Conservation (phyloP, 2,797 vertebrate species). For the Tinamus major region DNA sequence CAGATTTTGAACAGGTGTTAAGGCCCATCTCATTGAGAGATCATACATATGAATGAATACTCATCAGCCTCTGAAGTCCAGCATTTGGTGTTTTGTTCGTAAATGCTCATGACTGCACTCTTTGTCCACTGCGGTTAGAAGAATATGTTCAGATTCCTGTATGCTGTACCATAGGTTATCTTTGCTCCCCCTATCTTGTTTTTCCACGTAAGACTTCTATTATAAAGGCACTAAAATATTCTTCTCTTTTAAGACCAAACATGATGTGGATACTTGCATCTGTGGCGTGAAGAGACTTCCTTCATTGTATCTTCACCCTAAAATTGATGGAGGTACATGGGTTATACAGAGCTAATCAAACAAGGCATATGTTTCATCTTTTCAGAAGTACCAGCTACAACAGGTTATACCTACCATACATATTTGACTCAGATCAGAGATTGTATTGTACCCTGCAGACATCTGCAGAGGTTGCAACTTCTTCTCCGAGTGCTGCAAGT, state of each 20-base stretch:
- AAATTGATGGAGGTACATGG: not conserved
- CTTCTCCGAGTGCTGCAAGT: not conserved
- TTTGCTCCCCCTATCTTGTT: not conserved
- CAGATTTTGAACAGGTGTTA: not conserved
- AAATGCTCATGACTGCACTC: not conserved
- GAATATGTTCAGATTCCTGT: not conserved
- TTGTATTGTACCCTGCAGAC: not conserved
- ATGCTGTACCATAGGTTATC: not conserved
- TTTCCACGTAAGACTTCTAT: not conserved
- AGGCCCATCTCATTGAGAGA: not conserved
- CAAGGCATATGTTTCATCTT: not conserved
- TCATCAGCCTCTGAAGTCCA: not conserved
- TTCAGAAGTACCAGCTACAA: not conserved
- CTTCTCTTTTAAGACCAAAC: not conserved
- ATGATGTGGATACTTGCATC: not conserved
- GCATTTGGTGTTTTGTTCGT: not conserved
- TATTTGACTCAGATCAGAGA: not conserved
- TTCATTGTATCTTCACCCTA: not conserved
- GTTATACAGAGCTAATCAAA: not conserved
- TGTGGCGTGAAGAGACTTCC: not conserved
- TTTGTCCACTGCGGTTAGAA: not conserved
- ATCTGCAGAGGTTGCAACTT: not conserved
- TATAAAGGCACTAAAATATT: not conserved
- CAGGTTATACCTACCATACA: not conserved
- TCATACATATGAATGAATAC: fast-evolving